Percentiles rank a stretch among this genome's conserved stretches.
phyloP scores from a whole-genome alignment of 2,797 vertebrate genomes.

The Cetoscarus ocellatus region DNA sequence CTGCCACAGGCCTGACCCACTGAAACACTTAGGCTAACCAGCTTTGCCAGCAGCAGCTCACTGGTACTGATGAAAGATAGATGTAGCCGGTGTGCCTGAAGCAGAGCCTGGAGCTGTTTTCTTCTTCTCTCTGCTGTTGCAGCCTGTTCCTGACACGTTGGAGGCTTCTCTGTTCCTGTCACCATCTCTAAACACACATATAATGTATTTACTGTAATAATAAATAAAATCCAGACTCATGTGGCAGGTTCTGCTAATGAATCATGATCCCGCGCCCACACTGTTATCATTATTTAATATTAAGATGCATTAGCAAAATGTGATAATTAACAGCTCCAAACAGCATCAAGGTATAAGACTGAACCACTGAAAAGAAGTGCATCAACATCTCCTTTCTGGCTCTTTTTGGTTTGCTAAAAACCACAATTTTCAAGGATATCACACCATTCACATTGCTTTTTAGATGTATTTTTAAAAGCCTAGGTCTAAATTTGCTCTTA shows the following conservation, averaged over 20 bases:
- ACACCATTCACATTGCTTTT: too few species aligned
- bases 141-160: conserved; percentile 46
- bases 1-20: conserved; percentile 16
- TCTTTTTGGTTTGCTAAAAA: too few species aligned
- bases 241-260: conserved; percentile 33
- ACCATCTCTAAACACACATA: conserved; percentile 21
- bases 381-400: neutral
- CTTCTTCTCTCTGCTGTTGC: conserved; percentile 19
- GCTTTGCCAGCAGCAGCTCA: conserved; percentile 39
- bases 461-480: too few species aligned
- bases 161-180: neutral
- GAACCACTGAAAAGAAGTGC: neutral
- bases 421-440: too few species aligned
- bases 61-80: conserved; percentile 57
- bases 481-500: too few species aligned
- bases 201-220: conserved; percentile 29
- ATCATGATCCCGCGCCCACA: conserved; percentile 45
- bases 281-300: conserved; percentile 45
- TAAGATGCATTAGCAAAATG: conserved; percentile 51
- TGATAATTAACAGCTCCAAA: conserved; percentile 30
- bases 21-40: conserved; percentile 27
- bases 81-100: conserved; percentile 41
- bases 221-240: conserved; percentile 52
- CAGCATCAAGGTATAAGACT: conserved; percentile 12
- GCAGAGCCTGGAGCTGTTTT: conserved; percentile 54